Evolutionary conservation across 2,888 invertebrate species (phyloP), one percentile per base, ranked within the genome.

Genomic region (Clostera curtula): DNA sequence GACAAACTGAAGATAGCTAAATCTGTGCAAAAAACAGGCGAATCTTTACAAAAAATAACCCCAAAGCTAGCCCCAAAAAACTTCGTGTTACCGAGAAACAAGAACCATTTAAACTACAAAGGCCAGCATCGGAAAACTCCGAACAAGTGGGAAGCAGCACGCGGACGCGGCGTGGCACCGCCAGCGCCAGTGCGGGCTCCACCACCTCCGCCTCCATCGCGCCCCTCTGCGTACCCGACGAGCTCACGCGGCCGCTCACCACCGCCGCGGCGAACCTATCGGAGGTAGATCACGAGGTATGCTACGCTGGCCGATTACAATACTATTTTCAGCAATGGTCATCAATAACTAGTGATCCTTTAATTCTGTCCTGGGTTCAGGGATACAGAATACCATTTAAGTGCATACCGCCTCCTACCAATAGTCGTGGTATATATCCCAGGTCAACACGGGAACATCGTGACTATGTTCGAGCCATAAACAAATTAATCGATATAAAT

Each of bases 351-450:
- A 1, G 5, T 7, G 19, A 22, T 12, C 4, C 2, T 5, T 4
- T 3, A 1, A n/a, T 21, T 5, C 12, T 21, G 3, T 12, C 7
- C 1, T 27, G 22, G 22, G 13, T 27, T 2, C 9, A 27, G 12
- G 27, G 27, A 7, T 27, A 27, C 8, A 12, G 1, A 3, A 21
- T 21, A 12, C 21, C 21, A 4, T 12, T 21, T 21, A 21, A 12
- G 4, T n/a, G 3, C 5, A 11, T 10, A 10, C 19, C 19, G 2
- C 2, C 6, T 19, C 5, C 5, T 19, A 4, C 4, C 3, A 2
- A 21, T 13, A 12, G 3, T 3, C 12, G 12, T 3, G 5, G 7
- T 2, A 6, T 12, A n/a, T 8, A 3, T 19, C 3, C 12, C 8
- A 12, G 2, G 12, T 12, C 3, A n/a, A 3, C 3, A 8, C 2